A percentile compares a stretch with the other conserved stretches of the same genome.
Evolutionary conservation across 2,113 vertebrate species (phyloP).

Genomic region (Sceloporus undulatus): DNA sequence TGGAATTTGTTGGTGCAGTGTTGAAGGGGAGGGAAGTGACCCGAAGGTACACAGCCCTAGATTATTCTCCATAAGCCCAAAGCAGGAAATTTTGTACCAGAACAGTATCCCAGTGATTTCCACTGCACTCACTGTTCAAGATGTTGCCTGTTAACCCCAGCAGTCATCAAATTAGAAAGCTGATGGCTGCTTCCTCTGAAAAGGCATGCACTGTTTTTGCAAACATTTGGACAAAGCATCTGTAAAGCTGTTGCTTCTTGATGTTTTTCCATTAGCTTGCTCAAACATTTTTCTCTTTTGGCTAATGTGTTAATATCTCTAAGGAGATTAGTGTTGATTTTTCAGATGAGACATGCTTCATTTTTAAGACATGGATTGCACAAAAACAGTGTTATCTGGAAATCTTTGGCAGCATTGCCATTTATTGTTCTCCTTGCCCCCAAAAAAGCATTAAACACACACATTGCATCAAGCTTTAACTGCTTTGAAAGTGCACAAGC

Average conservation of each 20-base stretch:
- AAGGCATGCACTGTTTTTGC: constrained; percentile 28
- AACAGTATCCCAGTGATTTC: constrained; percentile 49
- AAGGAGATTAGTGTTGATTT: constrained; percentile 39
- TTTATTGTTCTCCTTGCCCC: background rate
- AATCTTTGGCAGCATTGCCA: constrained; percentile 14
- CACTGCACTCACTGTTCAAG: constrained; percentile 52
- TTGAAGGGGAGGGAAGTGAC: background rate
- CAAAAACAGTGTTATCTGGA: constrained; percentile 31
- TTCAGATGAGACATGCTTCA: constrained; percentile 31
- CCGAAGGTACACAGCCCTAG: background rate
- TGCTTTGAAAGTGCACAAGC: background rate
- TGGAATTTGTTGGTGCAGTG: background rate
- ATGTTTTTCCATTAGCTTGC: constrained; percentile 35
- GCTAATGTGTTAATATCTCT: constrained; percentile 52
- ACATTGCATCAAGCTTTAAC: background rate
- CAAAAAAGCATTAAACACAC: constrained; percentile 34
- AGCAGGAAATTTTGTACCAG: constrained; percentile 47
- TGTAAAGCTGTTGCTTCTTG: constrained; percentile 7
- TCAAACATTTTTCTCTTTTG: constrained; percentile 26
- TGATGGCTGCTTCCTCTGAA: constrained; percentile 48
- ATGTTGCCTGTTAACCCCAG: constrained; percentile 63
- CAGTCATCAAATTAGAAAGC: constrained; percentile 48
- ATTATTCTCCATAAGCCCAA: constrained; percentile 4
- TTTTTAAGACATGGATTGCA: constrained; percentile 38
- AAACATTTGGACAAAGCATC: constrained; percentile 21